Evolutionary conservation across 2,888 invertebrate species (phyloP).

Genomic region (Phasia obesa): DNA sequence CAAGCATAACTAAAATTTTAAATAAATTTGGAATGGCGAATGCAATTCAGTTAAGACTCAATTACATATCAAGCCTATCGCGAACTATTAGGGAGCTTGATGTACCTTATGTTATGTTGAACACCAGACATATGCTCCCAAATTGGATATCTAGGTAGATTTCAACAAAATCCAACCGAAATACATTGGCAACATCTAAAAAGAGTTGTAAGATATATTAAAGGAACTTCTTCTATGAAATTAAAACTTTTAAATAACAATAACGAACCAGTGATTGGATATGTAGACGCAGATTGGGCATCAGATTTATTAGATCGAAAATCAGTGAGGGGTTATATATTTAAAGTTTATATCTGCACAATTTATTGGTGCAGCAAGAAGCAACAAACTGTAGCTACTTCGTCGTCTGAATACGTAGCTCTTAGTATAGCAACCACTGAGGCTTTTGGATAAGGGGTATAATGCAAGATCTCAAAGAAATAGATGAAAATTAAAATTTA

Average conservation of each 20-base stretch:
- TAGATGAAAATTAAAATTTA: no score
- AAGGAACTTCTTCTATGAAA: constrained; percentile 6
- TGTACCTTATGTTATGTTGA: not conserved
- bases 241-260: not conserved
- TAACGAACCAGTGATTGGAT: not conserved
- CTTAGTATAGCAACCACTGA: no score
- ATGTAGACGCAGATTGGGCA: no score
- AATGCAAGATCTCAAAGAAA: no score
- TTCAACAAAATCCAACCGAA: constrained; percentile 6
- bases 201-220: constrained; percentile 8
- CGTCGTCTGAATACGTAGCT: no score
- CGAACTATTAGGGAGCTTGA: not conserved
- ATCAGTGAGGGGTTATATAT: no score
- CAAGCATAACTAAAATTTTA: constrained; percentile 1
- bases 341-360: no score
- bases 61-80: not conserved
- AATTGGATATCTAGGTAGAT: not conserved
- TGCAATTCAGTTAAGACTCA: not conserved
- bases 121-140: not conserved
- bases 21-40: constrained; percentile 7
- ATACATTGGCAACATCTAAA: constrained; percentile 27
- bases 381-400: no score
- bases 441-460: no score
- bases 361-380: no score
- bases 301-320: no score